Evolutionary conservation across 2,113 vertebrate genomes (phyloP), one percentile per base, ranked within the genome.

Genomic region (Coturnix japonica): DNA sequence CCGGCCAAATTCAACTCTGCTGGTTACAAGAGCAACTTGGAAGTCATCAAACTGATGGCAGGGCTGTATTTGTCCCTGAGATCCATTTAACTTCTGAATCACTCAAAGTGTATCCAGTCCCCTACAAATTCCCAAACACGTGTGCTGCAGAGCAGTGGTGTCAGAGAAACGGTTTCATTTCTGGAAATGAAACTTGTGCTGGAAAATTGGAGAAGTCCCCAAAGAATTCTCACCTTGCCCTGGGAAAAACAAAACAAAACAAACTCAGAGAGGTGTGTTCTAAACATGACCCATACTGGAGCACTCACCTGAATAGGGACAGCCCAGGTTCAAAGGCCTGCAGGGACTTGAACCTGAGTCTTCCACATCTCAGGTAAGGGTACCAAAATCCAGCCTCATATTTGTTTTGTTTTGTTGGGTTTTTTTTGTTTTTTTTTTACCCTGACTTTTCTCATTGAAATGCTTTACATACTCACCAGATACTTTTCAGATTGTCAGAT

Each of bases 31-130:
- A 77, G 33, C 56, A 94, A 41, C 67, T 91, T 79, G 79, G 67
- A 93, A 94, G 53, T 82, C 73, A 88, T 51, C 53, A 69, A 82
- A 71, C 86, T 94, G 87, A 81, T 93, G 89, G 85, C 77, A 91
- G 25, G 60, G 21, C 35, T 75, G 81, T 87, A 88, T 88, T 65
- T 84, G 59, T 53, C 51, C 35, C 54, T 81, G 47, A 61, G 49
- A 92, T 79, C 54, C n/a, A 51, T 90, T 88, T 85, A 65, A 84
- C 49, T 82, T 83, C 73, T 81, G 51, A 91, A 61, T 3, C 2
- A 85, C 23, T 79, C 28, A 80, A 53, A 79, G 39, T 23, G 60
- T 85, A 56, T 20, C 25, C 64, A 53, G 39, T 39, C 43, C 80
- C 53, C 56, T 63, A 67, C 95, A 91, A 78, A 11, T 26, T 86